Conservation (phyloP, 2,888 invertebrate genomes). For the Synergus gifuensis region DNA sequence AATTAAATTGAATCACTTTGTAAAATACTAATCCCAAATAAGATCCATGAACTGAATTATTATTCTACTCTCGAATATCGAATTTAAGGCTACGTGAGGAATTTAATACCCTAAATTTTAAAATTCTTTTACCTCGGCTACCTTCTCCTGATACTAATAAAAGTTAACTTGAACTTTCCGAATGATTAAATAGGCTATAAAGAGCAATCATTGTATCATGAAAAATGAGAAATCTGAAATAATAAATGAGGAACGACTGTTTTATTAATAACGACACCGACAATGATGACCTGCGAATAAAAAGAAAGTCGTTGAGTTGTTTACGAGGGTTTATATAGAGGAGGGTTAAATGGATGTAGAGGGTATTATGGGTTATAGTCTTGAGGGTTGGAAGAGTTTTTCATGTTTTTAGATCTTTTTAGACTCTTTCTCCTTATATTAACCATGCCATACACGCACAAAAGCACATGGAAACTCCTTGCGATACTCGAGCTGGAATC, state of each 20-base stretch:
- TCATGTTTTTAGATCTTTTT: not conserved
- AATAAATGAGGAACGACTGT: not conserved
- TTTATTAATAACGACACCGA: not conserved
- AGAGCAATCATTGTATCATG: not conserved
- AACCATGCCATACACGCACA: not conserved
- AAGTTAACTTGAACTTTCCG: not conserved
- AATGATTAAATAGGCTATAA: not conserved
- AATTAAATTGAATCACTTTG: not conserved
- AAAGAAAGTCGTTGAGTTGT: not conserved
- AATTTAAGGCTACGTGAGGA: not conserved
- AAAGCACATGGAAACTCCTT: not conserved
- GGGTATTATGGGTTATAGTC: not conserved
- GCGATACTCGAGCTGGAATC: not conserved
- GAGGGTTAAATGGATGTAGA: not conserved
- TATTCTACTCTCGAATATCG: not conserved
- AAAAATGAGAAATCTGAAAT: not conserved
- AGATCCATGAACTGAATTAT: not conserved
- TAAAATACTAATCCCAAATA: not conserved
- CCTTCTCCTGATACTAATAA: not conserved
- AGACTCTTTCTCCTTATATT: not conserved
- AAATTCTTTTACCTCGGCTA: not conserved
- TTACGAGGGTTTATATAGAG: not conserved
- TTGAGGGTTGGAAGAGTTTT: not conserved
- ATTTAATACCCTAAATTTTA: not conserved
- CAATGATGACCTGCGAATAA: not conserved